A percentile compares a stretch with the other conserved stretches of the same genome.
Conservation (phyloP, 2,797 vertebrate genomes). For the Bryconaethiops microstoma region DNA sequence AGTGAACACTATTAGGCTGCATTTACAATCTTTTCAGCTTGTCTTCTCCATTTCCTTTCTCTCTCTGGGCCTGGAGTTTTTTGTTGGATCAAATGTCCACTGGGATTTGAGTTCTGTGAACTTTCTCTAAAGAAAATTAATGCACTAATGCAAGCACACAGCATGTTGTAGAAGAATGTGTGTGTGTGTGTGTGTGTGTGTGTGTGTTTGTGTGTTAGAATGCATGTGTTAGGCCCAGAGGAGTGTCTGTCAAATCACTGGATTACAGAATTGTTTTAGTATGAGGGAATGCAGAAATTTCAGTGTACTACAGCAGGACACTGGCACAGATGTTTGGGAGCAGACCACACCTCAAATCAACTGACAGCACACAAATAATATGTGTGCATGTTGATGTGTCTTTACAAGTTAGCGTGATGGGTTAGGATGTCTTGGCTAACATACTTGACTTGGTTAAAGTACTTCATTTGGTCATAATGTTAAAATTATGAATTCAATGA, state of each 20-base stretch:
- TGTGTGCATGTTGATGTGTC: background rate
- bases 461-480: background rate
- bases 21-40: background rate
- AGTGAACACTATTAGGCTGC: background rate
- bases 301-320: background rate
- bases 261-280: slow-evolving; percentile 1
- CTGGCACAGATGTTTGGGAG: background rate
- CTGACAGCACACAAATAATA: slow-evolving; percentile 1
- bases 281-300: slow-evolving; percentile 4
- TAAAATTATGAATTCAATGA: background rate
- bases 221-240: background rate
- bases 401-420: background rate
- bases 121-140: background rate
- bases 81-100: background rate
- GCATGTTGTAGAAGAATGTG: background rate
- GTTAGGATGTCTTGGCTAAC: background rate
- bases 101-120: background rate
- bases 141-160: background rate
- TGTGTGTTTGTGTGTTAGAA: background rate
- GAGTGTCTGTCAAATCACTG: background rate
- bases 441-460: background rate
- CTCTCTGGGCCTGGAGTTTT: background rate
- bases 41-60: background rate
- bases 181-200: background rate
- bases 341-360: background rate